Evolutionary conservation across 2,113 vertebrate genomes (phyloP).

Genomic region (mouse (Mus musculus)): DNA sequence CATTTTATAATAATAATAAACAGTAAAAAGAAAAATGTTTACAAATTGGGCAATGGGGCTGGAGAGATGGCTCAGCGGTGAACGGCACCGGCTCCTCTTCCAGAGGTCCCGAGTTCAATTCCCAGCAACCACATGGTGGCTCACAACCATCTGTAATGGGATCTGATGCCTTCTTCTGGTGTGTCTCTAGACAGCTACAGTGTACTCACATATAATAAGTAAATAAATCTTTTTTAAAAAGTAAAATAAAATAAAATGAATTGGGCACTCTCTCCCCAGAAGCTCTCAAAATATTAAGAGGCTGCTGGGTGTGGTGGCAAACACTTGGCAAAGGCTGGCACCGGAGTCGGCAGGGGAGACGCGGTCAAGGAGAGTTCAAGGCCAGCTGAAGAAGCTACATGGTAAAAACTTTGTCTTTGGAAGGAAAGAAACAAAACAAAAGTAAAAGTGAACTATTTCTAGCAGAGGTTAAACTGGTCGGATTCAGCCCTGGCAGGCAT

Average conservation of each 20-base stretch:
- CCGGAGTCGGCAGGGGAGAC: too few relatives aligned
- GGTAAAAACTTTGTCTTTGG: not conserved
- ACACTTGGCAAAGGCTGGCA: not conserved
- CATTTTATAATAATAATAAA: not conserved
- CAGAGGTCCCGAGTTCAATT: too few relatives aligned
- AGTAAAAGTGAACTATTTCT: not conserved
- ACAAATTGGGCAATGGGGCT: not conserved
- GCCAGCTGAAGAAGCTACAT: too few relatives aligned
- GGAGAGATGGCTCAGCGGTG: too few relatives aligned
- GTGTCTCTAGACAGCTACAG: too few relatives aligned
- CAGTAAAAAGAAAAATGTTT: constrained; percentile 2
- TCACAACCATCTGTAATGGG: too few relatives aligned
- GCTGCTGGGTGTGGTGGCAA: too few relatives aligned
- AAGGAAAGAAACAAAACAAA: not conserved
- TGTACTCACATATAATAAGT: too few relatives aligned
- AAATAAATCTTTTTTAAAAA: too few relatives aligned
- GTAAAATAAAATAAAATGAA: not conserved
- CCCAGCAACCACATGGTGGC: too few relatives aligned
- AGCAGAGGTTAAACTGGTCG: not conserved
- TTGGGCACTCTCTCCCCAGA: not conserved
- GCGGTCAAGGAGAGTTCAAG: not conserved
- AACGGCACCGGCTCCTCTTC: too few relatives aligned
- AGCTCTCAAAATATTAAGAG: not conserved
- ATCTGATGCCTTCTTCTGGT: too few relatives aligned
- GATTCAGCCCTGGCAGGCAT: not conserved